A percentile compares a stretch with the other conserved stretches of the same genome.
Conservation (phyloP, 92 coral and sea anemone species). For the Zoanthus sociatus region DNA sequence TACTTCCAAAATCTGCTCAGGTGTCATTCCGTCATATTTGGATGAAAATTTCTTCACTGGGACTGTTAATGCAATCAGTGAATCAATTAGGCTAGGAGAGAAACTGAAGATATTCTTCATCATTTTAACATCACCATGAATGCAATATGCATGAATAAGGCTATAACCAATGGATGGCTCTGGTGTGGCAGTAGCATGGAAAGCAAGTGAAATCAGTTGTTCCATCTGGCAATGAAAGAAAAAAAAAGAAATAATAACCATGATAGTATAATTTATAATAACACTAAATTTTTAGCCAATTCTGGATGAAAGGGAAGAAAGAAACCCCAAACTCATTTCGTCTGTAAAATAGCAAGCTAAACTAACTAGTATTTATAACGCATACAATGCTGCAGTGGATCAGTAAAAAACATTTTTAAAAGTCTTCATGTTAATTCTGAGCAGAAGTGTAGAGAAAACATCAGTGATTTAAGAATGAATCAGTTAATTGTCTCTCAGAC, state of each 20-base stretch:
- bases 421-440: too few relatives aligned
- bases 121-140: conserved; percentile 36
- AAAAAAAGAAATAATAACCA: not conserved
- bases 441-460: too few relatives aligned
- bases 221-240: conserved; percentile 37
- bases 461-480: too few relatives aligned
- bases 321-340: too few relatives aligned
- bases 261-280: too few relatives aligned
- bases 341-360: too few relatives aligned
- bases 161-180: conserved; percentile 15
- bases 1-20: conserved; percentile 17
- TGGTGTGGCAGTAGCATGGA: conserved; percentile 32
- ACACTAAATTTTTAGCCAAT: too few relatives aligned
- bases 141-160: conserved; percentile 36
- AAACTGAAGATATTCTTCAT: conserved; percentile 23
- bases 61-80: conserved; percentile 20
- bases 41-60: conserved; percentile 25
- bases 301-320: too few relatives aligned
- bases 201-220: conserved; percentile 40
- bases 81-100: conserved; percentile 36
- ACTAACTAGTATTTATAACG: too few relatives aligned
- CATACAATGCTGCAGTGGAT: too few relatives aligned
- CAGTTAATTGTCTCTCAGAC: too few relatives aligned
- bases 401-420: too few relatives aligned
- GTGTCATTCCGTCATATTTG: conserved; percentile 36